These are phyloP conservation scores for Batillaria attramentaria DNA, from an alignment of 1,140 invertebrate genomes.

Conservation along the genomic window DNA sequence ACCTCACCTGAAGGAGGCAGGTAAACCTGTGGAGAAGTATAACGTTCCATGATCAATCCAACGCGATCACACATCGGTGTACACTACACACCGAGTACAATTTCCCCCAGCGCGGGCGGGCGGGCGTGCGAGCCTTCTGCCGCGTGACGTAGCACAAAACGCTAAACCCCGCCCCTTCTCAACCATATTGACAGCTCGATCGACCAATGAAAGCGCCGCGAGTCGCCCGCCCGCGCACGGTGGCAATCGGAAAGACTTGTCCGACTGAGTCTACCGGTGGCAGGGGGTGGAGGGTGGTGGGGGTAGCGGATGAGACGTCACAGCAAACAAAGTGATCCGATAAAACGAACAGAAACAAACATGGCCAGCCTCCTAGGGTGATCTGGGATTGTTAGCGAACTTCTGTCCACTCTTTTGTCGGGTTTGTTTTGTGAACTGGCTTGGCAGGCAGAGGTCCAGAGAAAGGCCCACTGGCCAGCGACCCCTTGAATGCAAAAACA, in stretches of 20 bases:
- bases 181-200: neutral
- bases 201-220: slow-evolving; percentile 13
- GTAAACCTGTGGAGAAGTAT: neutral
- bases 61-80: neutral
- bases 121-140: neutral
- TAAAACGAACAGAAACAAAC: slow-evolving; percentile 11
- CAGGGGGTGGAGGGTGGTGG: neutral
- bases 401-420: neutral
- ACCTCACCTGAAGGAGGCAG: neutral
- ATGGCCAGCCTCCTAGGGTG: neutral
- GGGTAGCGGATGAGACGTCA: neutral
- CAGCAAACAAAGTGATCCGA: slow-evolving; percentile 5
- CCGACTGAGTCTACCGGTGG: neutral
- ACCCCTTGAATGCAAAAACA: no score
- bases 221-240: slow-evolving; percentile 10
- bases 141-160: slow-evolving; percentile 13
- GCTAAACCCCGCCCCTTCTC: slow-evolving; percentile 17
- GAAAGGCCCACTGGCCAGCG: no score
- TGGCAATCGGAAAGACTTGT: neutral
- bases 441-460: no score
- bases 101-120: neutral
- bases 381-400: neutral
- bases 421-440: no score
- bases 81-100: slow-evolving; percentile 2
- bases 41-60: neutral